phyloP scores from a whole-genome alignment of 2,797 vertebrate genomes.

The Muraenolepis orangiensis region DNA sequence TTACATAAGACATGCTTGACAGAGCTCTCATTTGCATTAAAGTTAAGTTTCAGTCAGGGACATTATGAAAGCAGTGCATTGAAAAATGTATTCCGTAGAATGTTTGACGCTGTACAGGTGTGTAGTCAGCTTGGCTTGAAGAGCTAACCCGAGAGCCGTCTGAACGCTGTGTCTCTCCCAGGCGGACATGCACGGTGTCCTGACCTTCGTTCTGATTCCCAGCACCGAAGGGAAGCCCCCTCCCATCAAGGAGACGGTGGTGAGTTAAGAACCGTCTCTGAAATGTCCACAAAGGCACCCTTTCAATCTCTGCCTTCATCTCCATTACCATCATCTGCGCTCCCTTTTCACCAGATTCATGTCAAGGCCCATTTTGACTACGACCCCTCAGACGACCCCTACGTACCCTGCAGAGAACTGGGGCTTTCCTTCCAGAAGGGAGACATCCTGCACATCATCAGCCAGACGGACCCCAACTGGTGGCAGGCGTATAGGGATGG shows the following conservation, averaged over 20 bases:
- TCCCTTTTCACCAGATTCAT: conserved; percentile 77
- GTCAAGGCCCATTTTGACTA: conserved; percentile 97
- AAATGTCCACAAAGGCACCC: background rate
- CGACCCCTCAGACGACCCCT: conserved; percentile 95
- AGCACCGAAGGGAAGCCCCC: conserved; percentile 84
- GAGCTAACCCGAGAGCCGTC: background rate
- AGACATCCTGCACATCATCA: conserved; percentile 96
- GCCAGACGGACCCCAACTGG: conserved; percentile 98
- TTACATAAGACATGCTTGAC: background rate
- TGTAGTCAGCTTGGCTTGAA: background rate
- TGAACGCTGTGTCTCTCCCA: conserved; percentile 43
- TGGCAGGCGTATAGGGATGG: conserved; percentile 99
- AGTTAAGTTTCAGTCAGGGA: background rate
- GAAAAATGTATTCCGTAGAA: background rate
- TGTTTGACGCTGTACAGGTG: background rate
- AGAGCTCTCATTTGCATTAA: background rate
- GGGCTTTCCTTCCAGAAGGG: conserved; percentile 97
- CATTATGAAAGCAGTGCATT: background rate
- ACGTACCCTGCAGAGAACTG: conserved; percentile 92
- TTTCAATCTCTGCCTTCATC: background rate
- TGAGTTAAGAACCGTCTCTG: conserved; percentile 67
- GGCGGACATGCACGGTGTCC: conserved; percentile 96
- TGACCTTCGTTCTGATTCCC: conserved; percentile 94
- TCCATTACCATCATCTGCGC: background rate
- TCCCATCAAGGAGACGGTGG: conserved; percentile 89